A percentile compares a stretch with the other conserved stretches of the same genome.
phyloP scores from a whole-genome alignment of 2,797 vertebrate genomes.

The Lutjanus argentimaculatus region DNA sequence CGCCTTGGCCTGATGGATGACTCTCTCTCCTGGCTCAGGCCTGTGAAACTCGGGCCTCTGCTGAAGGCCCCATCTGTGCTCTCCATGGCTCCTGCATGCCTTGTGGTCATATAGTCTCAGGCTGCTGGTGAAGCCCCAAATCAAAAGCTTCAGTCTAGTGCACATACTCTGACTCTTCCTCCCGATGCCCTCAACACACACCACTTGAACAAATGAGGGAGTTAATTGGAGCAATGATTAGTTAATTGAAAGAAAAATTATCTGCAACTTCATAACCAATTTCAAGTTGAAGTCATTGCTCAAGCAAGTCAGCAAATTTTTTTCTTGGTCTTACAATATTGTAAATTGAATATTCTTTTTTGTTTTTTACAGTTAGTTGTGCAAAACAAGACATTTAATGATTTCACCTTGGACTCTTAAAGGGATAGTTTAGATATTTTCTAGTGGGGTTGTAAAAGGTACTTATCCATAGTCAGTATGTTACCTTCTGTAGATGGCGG shows the following conservation, averaged over 20 bases:
- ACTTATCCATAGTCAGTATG: no score
- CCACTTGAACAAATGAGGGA: neutral
- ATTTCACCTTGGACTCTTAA: no score
- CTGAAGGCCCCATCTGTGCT: conserved; percentile 83
- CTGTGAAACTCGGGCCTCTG: conserved; percentile 67
- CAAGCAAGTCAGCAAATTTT: neutral
- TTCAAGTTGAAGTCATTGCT: neutral
- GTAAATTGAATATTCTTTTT: no score
- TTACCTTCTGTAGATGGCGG: no score
- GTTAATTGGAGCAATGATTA: neutral
- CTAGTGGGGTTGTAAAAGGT: no score
- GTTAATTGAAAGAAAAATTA: neutral
- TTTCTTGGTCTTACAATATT: neutral
- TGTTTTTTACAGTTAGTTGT: no score
- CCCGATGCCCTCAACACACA: neutral
- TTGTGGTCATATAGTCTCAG: conserved; percentile 68
- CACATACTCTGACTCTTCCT: conserved; percentile 29
- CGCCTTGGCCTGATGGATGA: conserved; percentile 84
- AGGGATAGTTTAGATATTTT: no score
- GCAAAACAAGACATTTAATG: no score
- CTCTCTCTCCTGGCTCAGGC: conserved; percentile 79
- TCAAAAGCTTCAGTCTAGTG: conserved; percentile 52
- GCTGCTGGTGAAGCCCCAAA: conserved; percentile 73
- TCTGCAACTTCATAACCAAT: neutral
- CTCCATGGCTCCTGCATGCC: conserved; percentile 72